Base-by-base conservation (phyloP, 2,797 vertebrate genomes). In the Xiphorhynchus erythropygius region DNA sequence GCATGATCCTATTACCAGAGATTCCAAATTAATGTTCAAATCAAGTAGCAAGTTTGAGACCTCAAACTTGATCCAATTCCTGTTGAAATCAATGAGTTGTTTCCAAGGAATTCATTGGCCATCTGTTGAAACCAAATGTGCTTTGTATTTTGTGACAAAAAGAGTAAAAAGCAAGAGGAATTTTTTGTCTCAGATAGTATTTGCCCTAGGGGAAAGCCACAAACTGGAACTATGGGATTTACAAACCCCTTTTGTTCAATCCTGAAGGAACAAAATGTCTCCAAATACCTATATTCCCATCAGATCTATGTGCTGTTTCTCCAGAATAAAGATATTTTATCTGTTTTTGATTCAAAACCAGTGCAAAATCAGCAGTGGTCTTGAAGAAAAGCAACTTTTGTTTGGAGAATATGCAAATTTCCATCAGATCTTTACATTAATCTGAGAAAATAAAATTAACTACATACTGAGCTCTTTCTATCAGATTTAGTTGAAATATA, bases 101-200 rank as follows among this genome's bases (percentile, higher is more conserved):
- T 91, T 70, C 60, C 64, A 49, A 1, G 13, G 59, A 86, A 71
- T 91, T 91, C 82, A 64, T 30, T 70, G 57, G 9, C 80, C 87
- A 81, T 95, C 85, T 87, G 84, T 95, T 97, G 79, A 86, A 82
- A 70, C 21, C 55, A 94, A 91, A 93, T 75, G 52, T 86, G 82
- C 64, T 86, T 79, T 44, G 19, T 81, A 39, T 90, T 92, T 85
- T 78, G 39, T 78, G 46, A 88, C 41, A 89, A 59, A 87, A 85
- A 79, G 55, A 89, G 59, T 77, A 84, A 89, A 93, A 64, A 82
- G 22, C 56, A 56, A 53, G 62, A 64, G 30, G 53, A 42, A 63
- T 83, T 94, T 89, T 94, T 91, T 47, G 62, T 85, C 52, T 73
- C 27, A 30, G 35, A 69, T 44, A 63, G 30, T 28, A 49, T 78